Percentiles rank a stretch among this genome's conserved stretches.
Conservation (phyloP, 2,797 vertebrate genomes). For the Oreochromis grahami region DNA sequence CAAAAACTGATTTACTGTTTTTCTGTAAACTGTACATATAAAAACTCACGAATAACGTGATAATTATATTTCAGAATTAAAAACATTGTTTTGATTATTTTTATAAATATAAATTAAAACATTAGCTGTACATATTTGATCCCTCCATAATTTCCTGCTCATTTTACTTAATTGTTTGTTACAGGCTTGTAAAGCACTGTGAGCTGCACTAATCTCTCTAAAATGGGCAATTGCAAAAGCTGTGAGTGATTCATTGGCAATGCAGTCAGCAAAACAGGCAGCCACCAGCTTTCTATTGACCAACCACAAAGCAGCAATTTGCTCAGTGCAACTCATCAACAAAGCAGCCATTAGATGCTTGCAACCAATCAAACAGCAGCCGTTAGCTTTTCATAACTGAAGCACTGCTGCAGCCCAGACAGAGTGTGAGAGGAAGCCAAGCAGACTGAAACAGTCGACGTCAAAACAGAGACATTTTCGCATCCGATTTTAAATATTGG, state of each 20-base stretch:
- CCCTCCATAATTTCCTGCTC: not conserved
- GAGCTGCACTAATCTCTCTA: not conserved
- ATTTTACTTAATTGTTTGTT: not conserved
- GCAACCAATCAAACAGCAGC: constrained; percentile 52
- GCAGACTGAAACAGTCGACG: constrained; percentile 36
- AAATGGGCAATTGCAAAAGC: not conserved
- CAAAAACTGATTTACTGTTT: not conserved
- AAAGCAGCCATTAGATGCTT: constrained; percentile 37
- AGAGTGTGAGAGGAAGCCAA: constrained; percentile 49
- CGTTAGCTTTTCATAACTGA: constrained; percentile 29
- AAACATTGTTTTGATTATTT: not conserved
- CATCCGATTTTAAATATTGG: constrained; percentile 32
- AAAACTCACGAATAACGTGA: not conserved
- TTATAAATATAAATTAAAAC: not conserved
- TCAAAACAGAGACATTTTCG: not conserved
- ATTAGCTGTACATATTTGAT: not conserved
- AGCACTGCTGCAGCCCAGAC: constrained; percentile 39
- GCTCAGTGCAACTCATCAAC: constrained; percentile 5
- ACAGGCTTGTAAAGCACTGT: not conserved
- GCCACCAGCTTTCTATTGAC: constrained; percentile 15
- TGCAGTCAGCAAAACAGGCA: constrained; percentile 24
- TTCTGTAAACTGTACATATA: not conserved
- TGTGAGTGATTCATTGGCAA: not conserved
- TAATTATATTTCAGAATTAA: not conserved
- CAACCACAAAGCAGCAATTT: constrained; percentile 19